Evolutionary conservation across 2,113 vertebrate genomes (phyloP).

Genomic region (Anhinga anhinga): DNA sequence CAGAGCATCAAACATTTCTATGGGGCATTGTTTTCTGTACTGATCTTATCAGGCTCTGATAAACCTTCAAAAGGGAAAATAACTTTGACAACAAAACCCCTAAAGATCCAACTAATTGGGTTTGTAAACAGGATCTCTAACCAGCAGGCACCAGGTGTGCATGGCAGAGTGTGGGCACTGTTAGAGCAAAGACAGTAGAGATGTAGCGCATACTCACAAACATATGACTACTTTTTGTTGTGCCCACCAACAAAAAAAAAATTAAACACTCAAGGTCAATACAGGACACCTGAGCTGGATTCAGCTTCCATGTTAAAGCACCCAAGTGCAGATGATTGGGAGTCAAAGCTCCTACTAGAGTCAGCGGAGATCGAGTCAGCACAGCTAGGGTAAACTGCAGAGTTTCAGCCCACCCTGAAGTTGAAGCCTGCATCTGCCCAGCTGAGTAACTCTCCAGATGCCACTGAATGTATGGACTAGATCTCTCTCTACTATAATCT

Average conservation of each 20-base stretch:
- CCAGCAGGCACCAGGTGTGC: neutral
- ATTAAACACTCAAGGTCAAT: neutral
- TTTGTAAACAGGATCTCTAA: neutral
- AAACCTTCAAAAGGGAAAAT: neutral
- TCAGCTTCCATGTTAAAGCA: neutral
- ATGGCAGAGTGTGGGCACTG: neutral
- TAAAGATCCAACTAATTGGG: neutral
- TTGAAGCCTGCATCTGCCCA: neutral
- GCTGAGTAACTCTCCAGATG: neutral
- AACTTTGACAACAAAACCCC: neutral
- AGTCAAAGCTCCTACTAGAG: neutral
- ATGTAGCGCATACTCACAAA: neutral
- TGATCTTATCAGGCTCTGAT: neutral
- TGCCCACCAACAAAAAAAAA: neutral
- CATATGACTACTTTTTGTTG: neutral
- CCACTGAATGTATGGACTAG: neutral
- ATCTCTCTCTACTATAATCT: neutral
- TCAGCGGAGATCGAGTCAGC: neutral
- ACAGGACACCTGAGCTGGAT: neutral
- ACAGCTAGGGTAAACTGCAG: neutral
- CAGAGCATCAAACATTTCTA: neutral
- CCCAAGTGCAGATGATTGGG: fast-evolving
- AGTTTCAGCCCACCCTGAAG: neutral
- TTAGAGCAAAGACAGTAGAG: neutral
- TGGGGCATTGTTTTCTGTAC: neutral